Evolutionary conservation across 2,113 vertebrate species (phyloP).

Genomic region (Festucalex cinctus): DNA sequence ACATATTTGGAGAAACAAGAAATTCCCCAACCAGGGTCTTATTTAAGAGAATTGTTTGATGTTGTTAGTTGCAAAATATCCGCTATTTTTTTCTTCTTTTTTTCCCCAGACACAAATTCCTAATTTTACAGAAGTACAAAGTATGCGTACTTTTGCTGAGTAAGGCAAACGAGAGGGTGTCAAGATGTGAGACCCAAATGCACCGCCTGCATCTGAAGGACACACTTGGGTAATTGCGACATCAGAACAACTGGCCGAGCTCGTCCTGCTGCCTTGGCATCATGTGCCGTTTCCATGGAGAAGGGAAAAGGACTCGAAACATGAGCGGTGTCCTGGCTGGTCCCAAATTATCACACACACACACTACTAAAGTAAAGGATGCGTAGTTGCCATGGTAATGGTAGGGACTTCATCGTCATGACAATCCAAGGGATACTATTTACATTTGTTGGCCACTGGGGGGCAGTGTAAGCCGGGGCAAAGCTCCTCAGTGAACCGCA

Average conservation of each 20-base stretch:
- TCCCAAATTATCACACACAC: too few relatives aligned
- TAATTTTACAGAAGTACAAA: background rate
- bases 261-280: slow-evolving; percentile 2
- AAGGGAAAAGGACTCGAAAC: background rate
- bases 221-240: slow-evolving; percentile 6
- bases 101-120: too few relatives aligned
- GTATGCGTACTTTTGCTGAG: background rate
- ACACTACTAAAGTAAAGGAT: too few relatives aligned
- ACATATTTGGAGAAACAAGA: too few relatives aligned
- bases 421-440: too few relatives aligned
- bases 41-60: too few relatives aligned
- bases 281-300: background rate
- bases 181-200: background rate
- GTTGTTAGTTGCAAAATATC: too few relatives aligned
- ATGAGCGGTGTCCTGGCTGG: too few relatives aligned
- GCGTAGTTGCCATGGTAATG: too few relatives aligned
- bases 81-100: too few relatives aligned
- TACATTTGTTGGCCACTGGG: background rate
- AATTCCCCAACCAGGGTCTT: too few relatives aligned
- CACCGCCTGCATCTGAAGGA: background rate
- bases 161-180: background rate
- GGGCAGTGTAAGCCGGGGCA: background rate
- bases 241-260: slow-evolving; percentile 3
- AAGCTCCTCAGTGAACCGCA: background rate
- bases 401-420: too few relatives aligned